Evolutionary conservation across 2,797 vertebrate genomes (phyloP).

Genomic region (Rhynchonycteris naso): DNA sequence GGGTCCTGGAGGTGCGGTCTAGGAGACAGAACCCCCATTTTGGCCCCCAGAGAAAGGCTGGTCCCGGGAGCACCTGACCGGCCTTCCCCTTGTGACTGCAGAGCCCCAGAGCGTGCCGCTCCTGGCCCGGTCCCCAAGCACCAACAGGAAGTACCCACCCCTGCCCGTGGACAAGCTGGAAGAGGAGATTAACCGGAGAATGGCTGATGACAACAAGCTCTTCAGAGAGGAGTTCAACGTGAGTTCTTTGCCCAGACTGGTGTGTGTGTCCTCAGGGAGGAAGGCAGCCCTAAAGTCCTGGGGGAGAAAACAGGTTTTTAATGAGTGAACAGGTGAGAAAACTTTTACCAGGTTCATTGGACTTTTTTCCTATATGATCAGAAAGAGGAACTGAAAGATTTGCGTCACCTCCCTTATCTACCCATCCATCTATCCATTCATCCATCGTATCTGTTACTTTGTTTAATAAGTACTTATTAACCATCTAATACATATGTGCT

Average conservation of each 20-base stretch:
- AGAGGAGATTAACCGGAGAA: constrained; percentile 98
- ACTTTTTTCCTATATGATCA: constrained; percentile 46
- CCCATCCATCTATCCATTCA: constrained; percentile 24
- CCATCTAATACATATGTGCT: not conserved
- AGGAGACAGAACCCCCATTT: not conserved
- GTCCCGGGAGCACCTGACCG: constrained; percentile 23
- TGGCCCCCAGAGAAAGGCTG: constrained; percentile 42
- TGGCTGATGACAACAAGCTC: constrained; percentile 99
- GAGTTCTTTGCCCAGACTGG: constrained; percentile 79
- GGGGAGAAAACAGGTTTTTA: constrained; percentile 52
- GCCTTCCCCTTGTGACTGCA: constrained; percentile 81
- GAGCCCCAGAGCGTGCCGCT: constrained; percentile 97
- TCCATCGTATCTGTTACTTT: constrained; percentile 43
- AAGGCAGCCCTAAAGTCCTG: constrained; percentile 19
- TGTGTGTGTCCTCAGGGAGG: constrained; percentile 37
- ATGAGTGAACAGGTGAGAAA: constrained; percentile 39
- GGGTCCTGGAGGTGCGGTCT: not conserved
- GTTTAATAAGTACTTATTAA: constrained; percentile 20
- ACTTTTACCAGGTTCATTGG: constrained; percentile 36
- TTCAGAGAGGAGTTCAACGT: constrained; percentile 99
- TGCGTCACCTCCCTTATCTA: constrained; percentile 30
- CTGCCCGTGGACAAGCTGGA: constrained; percentile 97
- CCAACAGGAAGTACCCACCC: constrained; percentile 98
- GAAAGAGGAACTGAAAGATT: constrained; percentile 43
- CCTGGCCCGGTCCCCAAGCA: constrained; percentile 97